Evolutionary conservation across 1,140 invertebrate genomes (phyloP), one percentile per base, ranked within the genome.

Genomic region (Muscidifurax raptorellus): DNA sequence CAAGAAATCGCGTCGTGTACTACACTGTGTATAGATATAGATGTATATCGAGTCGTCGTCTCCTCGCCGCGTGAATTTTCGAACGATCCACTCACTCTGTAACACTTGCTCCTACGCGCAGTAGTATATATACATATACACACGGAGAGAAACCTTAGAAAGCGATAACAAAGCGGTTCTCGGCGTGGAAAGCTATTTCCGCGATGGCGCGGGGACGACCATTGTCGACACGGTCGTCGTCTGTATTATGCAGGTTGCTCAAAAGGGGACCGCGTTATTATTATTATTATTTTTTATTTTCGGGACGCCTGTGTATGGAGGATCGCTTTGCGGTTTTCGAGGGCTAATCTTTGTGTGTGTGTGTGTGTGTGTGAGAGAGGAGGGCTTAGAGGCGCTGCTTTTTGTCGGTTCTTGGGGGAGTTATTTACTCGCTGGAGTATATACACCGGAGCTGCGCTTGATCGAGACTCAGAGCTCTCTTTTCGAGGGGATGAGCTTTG

Each of bases 261-360:
- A 27, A 69, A 69, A 30, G 30, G 66, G 66, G 10, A 27, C 52
- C n/a, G 22, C 22, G 3, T 18, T n/a, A 59, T 18, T 22, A 18
- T 18, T 59, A 0, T n/a, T n/a, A 13, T n/a, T 22, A n/a, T 22
- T 59, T 59, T 59, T 59, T 22, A 59, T 18, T 22, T 9, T 59
- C 6, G 7, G 5, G 66, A 18, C 10, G 27, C 66, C 28, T 69
- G 7, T 28, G 28, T 27, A 27, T 40, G 36, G 72, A 75, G 36
- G 72, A 75, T 44, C 32, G 72, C 72, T 75, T 75, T 75, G 25
- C 72, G 72, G 22, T 75, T 72, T 72, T 75, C 18, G 32, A 59
- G 10, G 66, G 71, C 32, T 72, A 30, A 72, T 72, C 71, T 72
- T 36, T 36, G 28, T n/a, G n/a, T n/a, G n/a, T n/a, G n/a, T n/a